These are phyloP conservation scores for Protodeltote pygarga DNA, from an alignment of 2,888 invertebrate species.

Conservation along the genomic window DNA sequence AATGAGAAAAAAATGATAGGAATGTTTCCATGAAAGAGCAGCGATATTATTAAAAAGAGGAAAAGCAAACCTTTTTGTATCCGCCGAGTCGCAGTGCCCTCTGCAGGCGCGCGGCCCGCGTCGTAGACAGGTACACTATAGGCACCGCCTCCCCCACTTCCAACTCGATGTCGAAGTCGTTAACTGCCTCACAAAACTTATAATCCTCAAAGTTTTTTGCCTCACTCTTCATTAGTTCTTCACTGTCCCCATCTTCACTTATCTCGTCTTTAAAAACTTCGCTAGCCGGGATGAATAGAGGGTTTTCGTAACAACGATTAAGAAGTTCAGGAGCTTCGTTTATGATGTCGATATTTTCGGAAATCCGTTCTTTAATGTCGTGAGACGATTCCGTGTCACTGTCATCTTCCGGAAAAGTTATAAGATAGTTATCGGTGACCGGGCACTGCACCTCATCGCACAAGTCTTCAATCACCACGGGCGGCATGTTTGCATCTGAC, in stretches of 20 bases:
- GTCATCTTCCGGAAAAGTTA: constrained; percentile 75
- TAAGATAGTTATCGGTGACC: constrained; percentile 68
- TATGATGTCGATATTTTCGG: constrained; percentile 47
- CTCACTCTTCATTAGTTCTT: constrained; percentile 76
- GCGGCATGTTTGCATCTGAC: constrained; percentile 53
- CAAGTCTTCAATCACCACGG: constrained; percentile 61
- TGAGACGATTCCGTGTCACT: constrained; percentile 59
- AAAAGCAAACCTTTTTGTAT: constrained; percentile 83
- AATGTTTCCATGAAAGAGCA: constrained; percentile 46
- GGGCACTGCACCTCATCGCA: constrained; percentile 57
- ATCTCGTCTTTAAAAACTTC: constrained; percentile 75
- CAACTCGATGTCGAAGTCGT: constrained; percentile 81
- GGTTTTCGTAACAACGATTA: constrained; percentile 73
- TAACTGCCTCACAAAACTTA: constrained; percentile 80
- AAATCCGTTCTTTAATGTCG: constrained; percentile 55
- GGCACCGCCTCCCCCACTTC: constrained; percentile 76
- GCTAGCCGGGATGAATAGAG: constrained; percentile 71
- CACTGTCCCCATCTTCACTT: constrained; percentile 67
- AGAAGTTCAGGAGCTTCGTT: constrained; percentile 59
- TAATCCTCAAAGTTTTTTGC: constrained; percentile 77
- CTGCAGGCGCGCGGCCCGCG: constrained; percentile 84
- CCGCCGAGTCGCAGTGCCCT: constrained; percentile 86
- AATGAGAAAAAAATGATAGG: constrained; percentile 43
- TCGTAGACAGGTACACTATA: constrained; percentile 82
- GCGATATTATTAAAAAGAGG: constrained; percentile 45